Conservation (phyloP, 2,113 vertebrate genomes). For the Rhegmatorhina hoffmannsi region DNA sequence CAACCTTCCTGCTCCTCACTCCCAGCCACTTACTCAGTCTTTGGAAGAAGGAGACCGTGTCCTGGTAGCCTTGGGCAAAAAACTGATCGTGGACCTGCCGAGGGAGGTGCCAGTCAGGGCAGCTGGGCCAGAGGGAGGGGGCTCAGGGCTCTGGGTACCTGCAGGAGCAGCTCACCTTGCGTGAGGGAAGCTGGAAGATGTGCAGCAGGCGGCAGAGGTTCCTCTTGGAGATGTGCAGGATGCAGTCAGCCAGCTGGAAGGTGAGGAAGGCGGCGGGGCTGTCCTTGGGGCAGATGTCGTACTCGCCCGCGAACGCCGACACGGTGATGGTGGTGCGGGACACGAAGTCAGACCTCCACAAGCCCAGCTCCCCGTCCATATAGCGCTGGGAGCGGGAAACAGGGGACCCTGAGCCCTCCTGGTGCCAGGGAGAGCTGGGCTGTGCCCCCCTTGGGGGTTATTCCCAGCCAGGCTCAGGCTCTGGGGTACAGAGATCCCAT, state of each 20-base stretch:
- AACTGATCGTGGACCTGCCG: not conserved
- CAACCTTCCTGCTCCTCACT: not conserved
- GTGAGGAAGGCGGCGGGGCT: conserved; percentile 17
- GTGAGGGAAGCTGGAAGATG: conserved; percentile 25
- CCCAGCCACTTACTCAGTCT: conserved; percentile 17
- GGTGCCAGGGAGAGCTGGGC: not conserved
- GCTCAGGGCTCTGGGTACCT: not conserved
- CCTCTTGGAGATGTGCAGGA: conserved; percentile 58
- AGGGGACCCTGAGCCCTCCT: not conserved
- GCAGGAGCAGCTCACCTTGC: conserved; percentile 58
- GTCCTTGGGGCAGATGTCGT: conserved; percentile 79
- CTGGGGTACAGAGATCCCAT: not conserved
- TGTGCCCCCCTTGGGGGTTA: not conserved
- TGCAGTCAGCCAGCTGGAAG: conserved; percentile 50
- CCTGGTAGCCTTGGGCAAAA: conserved; percentile 23
- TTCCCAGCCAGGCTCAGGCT: not conserved
- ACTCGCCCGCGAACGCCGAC: conserved; percentile 76
- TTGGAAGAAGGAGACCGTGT: not conserved
- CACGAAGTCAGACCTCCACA: conserved; percentile 53
- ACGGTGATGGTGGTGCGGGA: conserved; percentile 67
- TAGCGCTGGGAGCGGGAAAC: conserved; percentile 64
- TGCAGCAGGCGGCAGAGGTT: conserved; percentile 61
- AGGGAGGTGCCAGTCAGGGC: not conserved
- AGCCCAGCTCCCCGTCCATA: conserved; percentile 77
- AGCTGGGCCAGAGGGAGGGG: not conserved